Evolutionary conservation across 2,113 vertebrate genomes (phyloP).

Genomic region (Indicator indicator): DNA sequence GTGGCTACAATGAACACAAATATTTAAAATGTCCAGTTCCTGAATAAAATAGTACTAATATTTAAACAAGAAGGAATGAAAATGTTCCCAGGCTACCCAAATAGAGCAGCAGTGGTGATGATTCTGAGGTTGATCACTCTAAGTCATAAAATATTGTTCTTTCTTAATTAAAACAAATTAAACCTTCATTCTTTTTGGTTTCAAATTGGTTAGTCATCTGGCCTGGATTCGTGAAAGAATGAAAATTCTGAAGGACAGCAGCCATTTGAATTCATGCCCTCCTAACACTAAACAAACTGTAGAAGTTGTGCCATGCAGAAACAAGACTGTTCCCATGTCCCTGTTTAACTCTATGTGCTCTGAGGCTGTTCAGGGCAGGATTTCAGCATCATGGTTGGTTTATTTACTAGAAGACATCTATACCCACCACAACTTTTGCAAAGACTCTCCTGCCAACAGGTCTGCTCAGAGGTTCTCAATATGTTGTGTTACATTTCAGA

Average conservation of each 20-base stretch:
- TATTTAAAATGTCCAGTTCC: slow-evolving; percentile 64
- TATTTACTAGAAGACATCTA: neutral
- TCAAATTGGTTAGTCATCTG: neutral
- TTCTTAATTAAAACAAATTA: neutral
- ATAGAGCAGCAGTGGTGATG: neutral
- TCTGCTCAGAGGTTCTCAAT: too few relatives aligned
- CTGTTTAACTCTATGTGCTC: neutral
- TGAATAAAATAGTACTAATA: slow-evolving; percentile 34
- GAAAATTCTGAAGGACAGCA: neutral
- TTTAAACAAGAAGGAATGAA: too few relatives aligned
- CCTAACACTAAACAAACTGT: neutral
- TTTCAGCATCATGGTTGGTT: neutral
- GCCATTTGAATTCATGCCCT: neutral
- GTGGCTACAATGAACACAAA: slow-evolving; percentile 66
- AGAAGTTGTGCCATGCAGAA: neutral
- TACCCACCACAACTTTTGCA: neutral
- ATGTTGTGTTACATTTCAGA: too few relatives aligned
- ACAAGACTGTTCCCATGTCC: neutral
- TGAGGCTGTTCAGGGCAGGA: neutral
- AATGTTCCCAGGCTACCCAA: too few relatives aligned
- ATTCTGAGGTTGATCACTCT: neutral
- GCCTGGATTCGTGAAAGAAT: neutral
- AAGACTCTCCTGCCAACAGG: neutral
- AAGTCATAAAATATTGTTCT: neutral
- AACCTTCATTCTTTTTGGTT: neutral